Evolutionary conservation across 2,113 vertebrate species (phyloP), one percentile per base, ranked within the genome.

Genomic region (Hiodon alosoides): DNA sequence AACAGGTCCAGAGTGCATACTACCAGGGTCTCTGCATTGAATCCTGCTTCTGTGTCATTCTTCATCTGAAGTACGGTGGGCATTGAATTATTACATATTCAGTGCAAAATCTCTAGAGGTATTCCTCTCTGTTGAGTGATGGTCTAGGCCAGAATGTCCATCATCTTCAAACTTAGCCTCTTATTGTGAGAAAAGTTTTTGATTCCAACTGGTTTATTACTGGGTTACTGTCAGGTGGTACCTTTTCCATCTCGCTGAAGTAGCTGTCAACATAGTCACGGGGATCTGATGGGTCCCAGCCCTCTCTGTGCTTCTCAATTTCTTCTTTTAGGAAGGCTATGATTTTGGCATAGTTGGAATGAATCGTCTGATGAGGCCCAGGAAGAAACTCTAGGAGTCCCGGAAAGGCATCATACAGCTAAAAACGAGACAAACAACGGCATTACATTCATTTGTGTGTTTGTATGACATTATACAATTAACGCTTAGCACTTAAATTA

Each of bases 1-100:
- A 96, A 84, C 80, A 98, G 87, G 83, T 98, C 96, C 0, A 97
- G 89, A 4, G 80, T 86, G 69, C 91, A 93, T 60, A 94, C 83
- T 3, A 91, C 73, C 74, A 94, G 57, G 60, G 91, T 90, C 11
- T 89, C 91, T 2, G 90, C 84, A 0, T 89, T 88, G 81, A 93
- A 96, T 4, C 84, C 86, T 51, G 80, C 81, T 4, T 66, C 6
- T 0, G 74, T 73, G 51, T 89, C 81, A 65, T 62, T 60, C 76
- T 76, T 78, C 7, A 76, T 82, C 85, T 88, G 2, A 16, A 61
- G 13, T 4, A 47, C 48, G 14, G 58, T 7, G 47, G 57, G 4
- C 54, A 57, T 46, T 48, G 14, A 14, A 69, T n/a, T 64, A 17
- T 3, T 3, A 64, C 61, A 64, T 8, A 64, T 64, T 31, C 9